A percentile compares a stretch with the other conserved stretches of the same genome.
Evolutionary conservation across 2,797 vertebrate species (phyloP).

Genomic region (Myoxocephalus aenaeus): DNA sequence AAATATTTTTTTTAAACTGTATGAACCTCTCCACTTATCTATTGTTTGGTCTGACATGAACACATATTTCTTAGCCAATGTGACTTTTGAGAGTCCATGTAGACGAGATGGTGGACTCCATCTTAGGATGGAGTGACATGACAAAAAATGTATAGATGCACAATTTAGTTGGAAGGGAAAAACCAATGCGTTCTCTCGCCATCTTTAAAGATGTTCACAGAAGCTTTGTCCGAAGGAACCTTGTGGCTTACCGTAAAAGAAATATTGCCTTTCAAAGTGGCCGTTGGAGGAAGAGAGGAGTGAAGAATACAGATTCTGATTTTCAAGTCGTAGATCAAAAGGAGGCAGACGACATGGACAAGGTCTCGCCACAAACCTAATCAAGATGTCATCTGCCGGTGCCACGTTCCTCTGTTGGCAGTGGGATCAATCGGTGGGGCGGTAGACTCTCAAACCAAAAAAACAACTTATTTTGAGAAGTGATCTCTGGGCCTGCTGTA

Average conservation of each 20-base stretch:
- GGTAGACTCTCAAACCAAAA: conserved; percentile 9
- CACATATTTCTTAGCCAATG: not conserved
- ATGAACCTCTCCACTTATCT: not conserved
- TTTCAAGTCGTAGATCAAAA: conserved; percentile 21
- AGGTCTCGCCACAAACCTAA: conserved; percentile 19
- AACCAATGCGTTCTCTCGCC: not conserved
- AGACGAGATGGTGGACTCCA: too few relatives aligned
- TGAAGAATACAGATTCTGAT: conserved; percentile 5
- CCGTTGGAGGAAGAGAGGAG: not conserved
- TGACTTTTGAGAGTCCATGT: too few relatives aligned
- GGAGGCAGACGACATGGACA: conserved; percentile 22
- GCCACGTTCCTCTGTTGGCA: conserved; percentile 22
- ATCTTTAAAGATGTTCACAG: not conserved
- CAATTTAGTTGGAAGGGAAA: conserved; percentile 8
- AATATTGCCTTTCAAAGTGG: not conserved
- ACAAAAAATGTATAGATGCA: not conserved
- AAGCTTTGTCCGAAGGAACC: conserved; percentile 8
- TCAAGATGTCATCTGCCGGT: conserved; percentile 14
- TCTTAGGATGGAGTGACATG: not conserved
- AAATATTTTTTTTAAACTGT: not conserved
- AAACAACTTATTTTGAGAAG: conserved; percentile 13
- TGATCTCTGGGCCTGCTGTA: not conserved
- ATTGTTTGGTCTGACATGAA: not conserved
- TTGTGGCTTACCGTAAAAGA: not conserved
- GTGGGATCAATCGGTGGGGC: conserved; percentile 24